Evolutionary conservation across 2,888 invertebrate genomes (phyloP).

Genomic region (Steromphala cineraria): DNA sequence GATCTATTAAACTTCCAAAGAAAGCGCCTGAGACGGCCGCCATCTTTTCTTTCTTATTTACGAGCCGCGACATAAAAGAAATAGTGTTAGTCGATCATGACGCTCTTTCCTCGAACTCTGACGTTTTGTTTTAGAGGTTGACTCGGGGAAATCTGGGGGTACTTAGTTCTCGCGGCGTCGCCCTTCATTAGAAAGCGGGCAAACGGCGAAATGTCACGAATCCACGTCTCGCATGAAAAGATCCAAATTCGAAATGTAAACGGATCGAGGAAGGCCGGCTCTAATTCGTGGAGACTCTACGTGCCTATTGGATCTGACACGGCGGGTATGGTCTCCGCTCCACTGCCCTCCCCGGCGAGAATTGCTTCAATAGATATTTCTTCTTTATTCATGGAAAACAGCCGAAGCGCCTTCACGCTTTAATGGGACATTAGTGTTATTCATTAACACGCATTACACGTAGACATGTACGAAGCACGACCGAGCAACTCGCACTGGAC

Average conservation of each 20-base stretch:
- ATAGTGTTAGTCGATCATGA: background rate
- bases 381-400: background rate
- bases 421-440: background rate
- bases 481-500: too few species aligned
- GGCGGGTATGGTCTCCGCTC: background rate
- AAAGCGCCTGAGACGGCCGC: background rate
- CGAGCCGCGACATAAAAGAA: background rate
- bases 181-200: background rate
- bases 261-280: background rate
- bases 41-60: background rate
- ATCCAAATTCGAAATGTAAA: constrained; percentile 17
- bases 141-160: background rate
- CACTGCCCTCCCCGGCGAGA: background rate
- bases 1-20: background rate
- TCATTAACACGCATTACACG: constrained; percentile 1
- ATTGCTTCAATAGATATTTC: background rate
- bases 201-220: background rate
- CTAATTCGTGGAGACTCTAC: background rate
- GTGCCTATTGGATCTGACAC: background rate
- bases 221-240: constrained; percentile 8
- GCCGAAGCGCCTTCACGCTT: background rate
- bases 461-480: too few species aligned
- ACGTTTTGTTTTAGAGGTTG: constrained; percentile 1
- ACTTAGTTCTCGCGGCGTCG: background rate
- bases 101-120: background rate